These are phyloP conservation scores for Cephus sareptanus DNA, from an alignment of 2,888 invertebrate species.

Conservation along the genomic window DNA sequence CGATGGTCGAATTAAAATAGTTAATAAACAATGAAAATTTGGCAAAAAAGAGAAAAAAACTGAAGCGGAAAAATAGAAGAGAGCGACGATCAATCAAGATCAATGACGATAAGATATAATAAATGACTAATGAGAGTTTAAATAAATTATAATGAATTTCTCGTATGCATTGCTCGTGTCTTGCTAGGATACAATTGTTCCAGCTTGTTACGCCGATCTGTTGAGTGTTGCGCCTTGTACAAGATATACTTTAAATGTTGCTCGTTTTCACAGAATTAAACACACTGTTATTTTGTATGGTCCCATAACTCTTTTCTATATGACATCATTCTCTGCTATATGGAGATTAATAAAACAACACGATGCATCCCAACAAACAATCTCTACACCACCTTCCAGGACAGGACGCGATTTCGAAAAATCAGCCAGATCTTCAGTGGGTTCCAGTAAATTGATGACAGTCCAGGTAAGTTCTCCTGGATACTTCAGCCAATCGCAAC, in stretches of 20 bases:
- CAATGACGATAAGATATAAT: not conserved
- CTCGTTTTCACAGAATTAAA: slow-evolving; percentile 56
- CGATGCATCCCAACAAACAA: not conserved
- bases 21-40: not conserved
- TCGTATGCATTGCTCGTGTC: slow-evolving; percentile 35
- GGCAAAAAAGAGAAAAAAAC: not conserved
- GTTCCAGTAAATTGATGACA: not conserved
- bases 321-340: slow-evolving; percentile 46
- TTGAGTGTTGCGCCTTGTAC: slow-evolving; percentile 44
- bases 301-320: slow-evolving; percentile 60
- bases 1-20: not conserved
- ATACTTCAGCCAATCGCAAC: not conserved
- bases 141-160: slow-evolving; percentile 23
- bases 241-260: slow-evolving; percentile 49
- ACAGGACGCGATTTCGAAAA: not conserved
- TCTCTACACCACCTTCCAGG: not conserved
- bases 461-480: not conserved
- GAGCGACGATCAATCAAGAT: not conserved
- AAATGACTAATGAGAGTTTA: slow-evolving; percentile 20
- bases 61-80: slow-evolving; percentile 2
- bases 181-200: slow-evolving; percentile 53
- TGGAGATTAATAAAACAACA: slow-evolving; percentile 49
- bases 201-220: slow-evolving; percentile 51
- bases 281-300: slow-evolving; percentile 64
- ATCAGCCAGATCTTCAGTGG: not conserved